phyloP scores from a whole-genome alignment of 1,140 invertebrate genomes.

The Cyclina sinensis region DNA sequence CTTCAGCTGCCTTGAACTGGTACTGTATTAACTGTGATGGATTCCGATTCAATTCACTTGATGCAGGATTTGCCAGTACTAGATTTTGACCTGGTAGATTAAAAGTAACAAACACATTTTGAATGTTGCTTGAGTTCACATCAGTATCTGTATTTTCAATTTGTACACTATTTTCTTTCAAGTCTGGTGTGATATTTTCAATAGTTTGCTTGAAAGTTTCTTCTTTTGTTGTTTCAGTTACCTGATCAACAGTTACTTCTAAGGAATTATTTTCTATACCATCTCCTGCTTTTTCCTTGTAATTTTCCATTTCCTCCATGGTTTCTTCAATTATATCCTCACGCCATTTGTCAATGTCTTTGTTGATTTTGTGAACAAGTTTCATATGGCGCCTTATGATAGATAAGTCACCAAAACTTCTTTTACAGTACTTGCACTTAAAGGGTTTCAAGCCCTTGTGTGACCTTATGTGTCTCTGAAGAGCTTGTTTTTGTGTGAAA shows the following conservation, averaged over 20 bases:
- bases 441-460: constrained; percentile 98
- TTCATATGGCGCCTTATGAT: constrained; percentile 82
- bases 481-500: constrained; percentile 83
- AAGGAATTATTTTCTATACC: neutral
- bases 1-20: neutral
- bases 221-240: neutral
- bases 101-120: constrained; percentile 31
- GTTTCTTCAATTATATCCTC: constrained; percentile 74
- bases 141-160: neutral
- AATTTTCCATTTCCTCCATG: neutral
- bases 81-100: constrained; percentile 16
- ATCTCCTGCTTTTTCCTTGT: neutral
- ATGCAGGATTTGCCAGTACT: neutral
- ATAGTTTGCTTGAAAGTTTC: neutral
- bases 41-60: neutral
- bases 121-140: neutral
- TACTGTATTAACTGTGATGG: neutral
- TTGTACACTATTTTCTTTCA: neutral
- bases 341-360: constrained; percentile 76
- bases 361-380: constrained; percentile 80
- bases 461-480: constrained; percentile 92
- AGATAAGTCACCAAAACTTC: constrained; percentile 87
- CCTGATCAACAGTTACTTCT: neutral
- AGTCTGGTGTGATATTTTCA: neutral
- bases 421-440: constrained; percentile 88